These are phyloP conservation scores for Sphenopsis melanotis DNA, from an alignment of 2,797 vertebrate genomes.

Conservation along the genomic window DNA sequence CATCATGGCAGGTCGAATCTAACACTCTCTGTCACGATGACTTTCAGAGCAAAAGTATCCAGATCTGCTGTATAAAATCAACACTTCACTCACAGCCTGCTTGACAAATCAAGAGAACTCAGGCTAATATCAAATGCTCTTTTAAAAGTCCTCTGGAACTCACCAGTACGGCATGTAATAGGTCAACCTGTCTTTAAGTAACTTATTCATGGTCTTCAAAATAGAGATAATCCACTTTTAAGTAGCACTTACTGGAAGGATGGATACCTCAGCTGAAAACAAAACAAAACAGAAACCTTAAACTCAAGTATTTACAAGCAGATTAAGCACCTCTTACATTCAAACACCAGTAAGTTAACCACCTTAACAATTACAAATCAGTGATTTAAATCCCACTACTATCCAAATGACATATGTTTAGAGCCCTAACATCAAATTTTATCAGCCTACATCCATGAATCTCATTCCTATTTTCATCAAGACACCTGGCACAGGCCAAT, in stretches of 20 bases:
- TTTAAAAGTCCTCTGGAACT: background rate
- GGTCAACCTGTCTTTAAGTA: background rate
- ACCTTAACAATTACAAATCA: background rate
- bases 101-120: background rate
- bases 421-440: background rate
- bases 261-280: background rate
- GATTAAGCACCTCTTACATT: background rate
- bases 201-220: background rate
- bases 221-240: background rate
- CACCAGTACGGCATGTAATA: background rate
- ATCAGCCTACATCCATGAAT: background rate
- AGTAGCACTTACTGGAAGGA: background rate
- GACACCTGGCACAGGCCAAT: background rate
- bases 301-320: background rate
- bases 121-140: background rate
- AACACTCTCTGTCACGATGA: constrained; percentile 29
- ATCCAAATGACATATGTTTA: background rate
- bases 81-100: background rate
- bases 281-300: background rate
- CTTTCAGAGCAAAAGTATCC: background rate
- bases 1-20: constrained; percentile 5
- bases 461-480: background rate
- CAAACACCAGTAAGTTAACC: background rate
- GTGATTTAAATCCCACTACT: background rate
- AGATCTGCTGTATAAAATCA: background rate